Evolutionary conservation across 1,140 invertebrate species (phyloP), one percentile per base, ranked within the genome.

Genomic region (Drosophila quadrilineata): DNA sequence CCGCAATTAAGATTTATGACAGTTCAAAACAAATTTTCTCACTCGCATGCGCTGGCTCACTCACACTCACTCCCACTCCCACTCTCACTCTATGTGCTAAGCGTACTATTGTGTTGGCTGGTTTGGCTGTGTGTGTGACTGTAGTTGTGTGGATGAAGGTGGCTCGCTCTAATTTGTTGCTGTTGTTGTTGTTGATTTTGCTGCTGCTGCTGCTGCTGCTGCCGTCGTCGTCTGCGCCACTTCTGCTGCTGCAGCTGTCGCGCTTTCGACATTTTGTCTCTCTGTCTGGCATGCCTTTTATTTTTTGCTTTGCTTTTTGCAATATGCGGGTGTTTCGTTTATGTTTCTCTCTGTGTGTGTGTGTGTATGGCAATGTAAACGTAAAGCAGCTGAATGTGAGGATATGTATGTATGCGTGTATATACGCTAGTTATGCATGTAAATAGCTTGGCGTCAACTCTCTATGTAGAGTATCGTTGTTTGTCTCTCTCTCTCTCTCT

Each of bases 1-100:
- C 67, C 62, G 56, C 75, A 80, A 85, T 85, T 86, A 86, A 82
- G 80, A 86, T 86, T 86, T 86, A 86, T 86, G 80, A 86, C 80
- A 86, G 75, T 87, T 86, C 71, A 86, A 80, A 79, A 82, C 71
- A 82, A 82, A 80, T 75, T 75, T 75, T 79, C 76, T 79, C 67
- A 60, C 71, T 79, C 75, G 75, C 80, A 86, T 80, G 62, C 65
- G 79, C 79, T 62, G 40, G 54, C 77, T 59, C 50, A 52, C 54
- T 72, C 53, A 33, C n/a, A n/a, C 63, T 50, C 53, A 48, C 43
- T 26, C 52, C 16, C 22, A 14, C 21, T 10, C 21, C 5, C 3
- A 19, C 6, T 0, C 36, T 9, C 28, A 14, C 40, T 41, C 48
- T 6, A 12, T 52, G n/a, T n/a, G n/a, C n/a, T n/a, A n/a, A n/a